Conservation (phyloP, 2,113 vertebrate genomes). For the Protomyctophum bolini region DNA sequence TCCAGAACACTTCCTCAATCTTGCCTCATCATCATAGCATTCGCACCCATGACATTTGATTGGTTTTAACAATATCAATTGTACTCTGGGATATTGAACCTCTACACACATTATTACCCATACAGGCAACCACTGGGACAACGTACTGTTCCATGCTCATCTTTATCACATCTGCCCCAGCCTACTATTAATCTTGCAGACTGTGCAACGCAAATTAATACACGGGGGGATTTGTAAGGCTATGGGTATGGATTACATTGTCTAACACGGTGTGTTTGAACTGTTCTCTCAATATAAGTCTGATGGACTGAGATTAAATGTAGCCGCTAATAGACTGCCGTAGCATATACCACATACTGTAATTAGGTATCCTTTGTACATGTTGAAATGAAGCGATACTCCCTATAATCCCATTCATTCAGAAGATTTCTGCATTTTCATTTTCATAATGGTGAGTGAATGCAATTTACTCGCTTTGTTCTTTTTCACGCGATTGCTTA, state of each 20-base stretch:
- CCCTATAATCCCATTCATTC: conserved; percentile 34
- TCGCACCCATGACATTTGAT: conserved; percentile 35
- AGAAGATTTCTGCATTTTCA: conserved; percentile 39
- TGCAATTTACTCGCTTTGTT: conserved; percentile 22
- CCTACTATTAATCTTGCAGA: conserved; percentile 70
- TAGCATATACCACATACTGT: conserved; percentile 42
- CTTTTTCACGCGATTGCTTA: conserved; percentile 6
- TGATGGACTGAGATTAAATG: conserved; percentile 57
- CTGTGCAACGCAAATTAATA: conserved; percentile 62
- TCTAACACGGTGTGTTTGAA: conserved; percentile 56
- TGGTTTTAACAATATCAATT: conserved; percentile 59
- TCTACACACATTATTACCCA: conserved; percentile 60
- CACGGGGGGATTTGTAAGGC: conserved; percentile 60
- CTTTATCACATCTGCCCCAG: conserved; percentile 57
- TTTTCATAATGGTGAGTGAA: conserved; percentile 21
- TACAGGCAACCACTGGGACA: conserved; percentile 50
- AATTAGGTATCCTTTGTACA: conserved; percentile 35
- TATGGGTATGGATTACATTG: conserved; percentile 67
- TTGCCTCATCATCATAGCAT: conserved; percentile 34
- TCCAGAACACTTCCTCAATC: conserved; percentile 12
- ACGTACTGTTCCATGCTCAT: conserved; percentile 45
- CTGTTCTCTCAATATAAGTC: conserved; percentile 57
- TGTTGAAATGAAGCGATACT: conserved; percentile 23
- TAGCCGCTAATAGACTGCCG: conserved; percentile 37
- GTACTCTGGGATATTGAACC: conserved; percentile 41